These are phyloP conservation scores for Sinotaia quadrata DNA, from an alignment of 2,888 invertebrate genomes.

Conservation along the genomic window DNA sequence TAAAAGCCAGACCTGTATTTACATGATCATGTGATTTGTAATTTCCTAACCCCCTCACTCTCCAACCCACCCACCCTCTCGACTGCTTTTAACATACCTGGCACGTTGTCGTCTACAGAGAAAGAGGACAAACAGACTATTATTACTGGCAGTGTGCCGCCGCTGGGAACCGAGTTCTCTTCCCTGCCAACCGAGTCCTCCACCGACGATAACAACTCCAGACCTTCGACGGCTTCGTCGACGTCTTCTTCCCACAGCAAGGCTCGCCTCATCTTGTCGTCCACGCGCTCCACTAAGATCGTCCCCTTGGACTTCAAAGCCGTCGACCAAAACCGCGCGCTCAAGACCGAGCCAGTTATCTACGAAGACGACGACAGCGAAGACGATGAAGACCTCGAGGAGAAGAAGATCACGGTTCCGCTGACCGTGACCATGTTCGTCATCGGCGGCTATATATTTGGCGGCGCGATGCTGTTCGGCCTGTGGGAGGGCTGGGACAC, in stretches of 20 bases:
- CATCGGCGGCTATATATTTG: conserved; percentile 68
- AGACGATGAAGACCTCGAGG: conserved; percentile 67
- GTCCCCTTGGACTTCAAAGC: too few relatives aligned
- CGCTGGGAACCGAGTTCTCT: conserved; percentile 43
- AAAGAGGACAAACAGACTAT: conserved; percentile 48
- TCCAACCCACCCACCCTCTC: too few relatives aligned
- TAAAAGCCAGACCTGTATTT: too few relatives aligned
- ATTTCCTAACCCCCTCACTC: too few relatives aligned
- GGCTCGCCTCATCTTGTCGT: conserved; percentile 16
- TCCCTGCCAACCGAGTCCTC: conserved; percentile 48
- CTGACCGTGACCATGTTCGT: conserved; percentile 70
- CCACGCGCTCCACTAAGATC: too few relatives aligned
- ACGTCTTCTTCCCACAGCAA: conserved; percentile 9
- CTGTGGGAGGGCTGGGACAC: conserved; percentile 70
- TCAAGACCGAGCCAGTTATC: conserved; percentile 18
- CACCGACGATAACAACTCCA: conserved; percentile 30
- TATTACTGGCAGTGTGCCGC: conserved; percentile 38
- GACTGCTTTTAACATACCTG: background rate
- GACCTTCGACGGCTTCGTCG: conserved; percentile 22
- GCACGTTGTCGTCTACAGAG: conserved; percentile 17
- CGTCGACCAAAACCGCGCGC: conserved; percentile 19
- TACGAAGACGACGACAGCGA: conserved; percentile 54
- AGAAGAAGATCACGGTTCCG: conserved; percentile 68
- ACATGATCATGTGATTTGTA: too few relatives aligned
- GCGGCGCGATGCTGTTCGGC: conserved; percentile 69